Base-by-base conservation (phyloP, 2,888 invertebrate genomes). In the Drosophila anomelani region DNA sequence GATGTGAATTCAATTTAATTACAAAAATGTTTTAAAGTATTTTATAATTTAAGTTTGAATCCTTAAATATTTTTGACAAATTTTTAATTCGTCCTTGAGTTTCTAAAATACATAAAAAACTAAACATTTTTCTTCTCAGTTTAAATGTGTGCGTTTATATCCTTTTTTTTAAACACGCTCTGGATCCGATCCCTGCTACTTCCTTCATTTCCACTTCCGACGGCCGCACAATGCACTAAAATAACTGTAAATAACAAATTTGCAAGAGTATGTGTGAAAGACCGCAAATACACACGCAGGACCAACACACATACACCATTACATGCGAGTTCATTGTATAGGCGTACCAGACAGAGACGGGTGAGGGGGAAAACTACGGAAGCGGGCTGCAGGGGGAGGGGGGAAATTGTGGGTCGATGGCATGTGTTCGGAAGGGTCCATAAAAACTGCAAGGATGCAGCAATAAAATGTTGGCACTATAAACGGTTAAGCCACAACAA, bases 181-280 rank as follows among this genome's bases (percentile, higher is more conserved):
- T 17, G 41, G 46, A 54, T 58, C 43, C 41, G 36, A 64, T n/a
- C 46, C 68, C 56, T 77, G 58, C 39, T 57, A 72, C 70, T 86
- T 71, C 70, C 76, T 79, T 74, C 62, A 62, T 53, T 56, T 39
- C 58, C 39, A 58, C 63, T 72, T 72, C 57, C 77, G 63, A 32
- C 64, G 44, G 61, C 69, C 85, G 66, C 69, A 76, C 76, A 84
- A 88, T 83, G 79, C 87, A 88, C 84, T 85, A 78, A 87, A 84
- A 85, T 89, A 86, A 90, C 81, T 77, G 88, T 83, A 89, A 90
- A 89, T 90, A 86, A 85, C 81, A 83, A 69, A 86, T 89, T 90
- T 86, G 86, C 81, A 81, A 83, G 79, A 79, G 89, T 79, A 80
- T 81, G 89, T 72, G 66, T 68, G 71, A 49, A 51, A 39, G 29